Base-by-base conservation (phyloP, 2,888 invertebrate species). In the Phragmatobia fuliginosa region DNA sequence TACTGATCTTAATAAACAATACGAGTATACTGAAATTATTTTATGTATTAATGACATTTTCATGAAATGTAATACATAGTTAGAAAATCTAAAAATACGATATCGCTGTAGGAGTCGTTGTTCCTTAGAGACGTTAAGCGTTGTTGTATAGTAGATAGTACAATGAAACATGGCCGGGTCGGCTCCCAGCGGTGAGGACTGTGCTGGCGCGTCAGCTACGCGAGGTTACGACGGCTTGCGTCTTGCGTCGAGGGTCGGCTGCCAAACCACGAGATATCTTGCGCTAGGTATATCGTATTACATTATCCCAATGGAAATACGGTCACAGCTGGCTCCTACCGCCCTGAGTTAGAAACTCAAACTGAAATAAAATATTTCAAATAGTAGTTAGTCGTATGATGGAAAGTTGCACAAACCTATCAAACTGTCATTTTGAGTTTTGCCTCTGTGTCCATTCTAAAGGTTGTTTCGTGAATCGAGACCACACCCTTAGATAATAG, bases 291-390 rank as follows among this genome's bases (percentile, higher is more conserved):
- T 86, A 83, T 75, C 81, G 76, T 79, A 83, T 84, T 85, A 87
- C 85, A 88, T 85, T 87, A 89, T 87, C 84, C 82, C 82, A 84
- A 84, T 85, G 82, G 79, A 85, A 85, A 81, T 80, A 83, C 81
- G 85, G 86, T 86, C 82, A 80, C 87, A 83, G 80, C 75, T 76
- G 82, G 76, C 79, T 76, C 77, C 61, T 66, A 72, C 76, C 72
- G 71, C 62, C 49, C 74, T 71, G 68, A 73, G 72, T 71, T 78
- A 32, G 56, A 72, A 73, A 74, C 69, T 80, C 74, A 66, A 72
- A 72, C 56, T 66, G 70, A 76, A 71, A 80, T 80, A 67, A 74
- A 75, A 78, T 78, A 78, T 78, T 79, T 74, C 71, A 73, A 75
- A 75, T 73, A 67, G 60, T 79, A 79, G 68, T 72, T 80, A 72